These are phyloP conservation scores for Metopolophium dirhodum DNA, from an alignment of 1,140 invertebrate genomes.

Conservation along the genomic window DNA sequence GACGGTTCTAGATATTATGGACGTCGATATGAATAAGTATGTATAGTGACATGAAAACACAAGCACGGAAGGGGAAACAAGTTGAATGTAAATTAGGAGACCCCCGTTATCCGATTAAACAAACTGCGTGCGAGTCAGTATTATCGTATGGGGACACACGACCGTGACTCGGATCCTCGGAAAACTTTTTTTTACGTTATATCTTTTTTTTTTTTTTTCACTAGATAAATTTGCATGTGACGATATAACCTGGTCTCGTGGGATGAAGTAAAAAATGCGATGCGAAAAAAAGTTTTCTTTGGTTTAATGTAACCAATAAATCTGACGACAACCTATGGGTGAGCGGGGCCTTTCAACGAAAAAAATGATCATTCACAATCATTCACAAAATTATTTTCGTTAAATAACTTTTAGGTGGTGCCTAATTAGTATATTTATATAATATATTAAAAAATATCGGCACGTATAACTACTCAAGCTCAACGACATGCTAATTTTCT, in stretches of 20 bases:
- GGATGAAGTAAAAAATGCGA: constrained; percentile 43
- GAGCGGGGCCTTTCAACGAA: neutral
- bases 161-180: constrained; percentile 8
- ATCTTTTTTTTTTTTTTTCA: constrained; percentile 39
- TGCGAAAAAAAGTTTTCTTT: constrained; percentile 35
- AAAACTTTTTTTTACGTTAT: constrained; percentile 40
- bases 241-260: constrained; percentile 46
- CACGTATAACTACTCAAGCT: neutral
- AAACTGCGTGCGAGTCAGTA: constrained; percentile 23
- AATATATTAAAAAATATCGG: neutral
- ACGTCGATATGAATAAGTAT: neutral
- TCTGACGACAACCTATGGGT: constrained; percentile 6
- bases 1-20: neutral
- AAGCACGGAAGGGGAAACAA: neutral
- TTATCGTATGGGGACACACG: constrained; percentile 47
- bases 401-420: neutral
- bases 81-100: constrained; percentile 49
- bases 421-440: neutral
- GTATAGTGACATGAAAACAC: neutral
- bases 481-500: neutral
- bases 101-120: constrained; percentile 29
- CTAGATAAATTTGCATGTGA: constrained; percentile 53
- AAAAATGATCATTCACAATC: neutral
- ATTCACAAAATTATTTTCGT: neutral
- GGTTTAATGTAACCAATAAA: constrained; percentile 51